Conservation (phyloP, 1,140 invertebrate genomes). For the Episyrphus balteatus region DNA sequence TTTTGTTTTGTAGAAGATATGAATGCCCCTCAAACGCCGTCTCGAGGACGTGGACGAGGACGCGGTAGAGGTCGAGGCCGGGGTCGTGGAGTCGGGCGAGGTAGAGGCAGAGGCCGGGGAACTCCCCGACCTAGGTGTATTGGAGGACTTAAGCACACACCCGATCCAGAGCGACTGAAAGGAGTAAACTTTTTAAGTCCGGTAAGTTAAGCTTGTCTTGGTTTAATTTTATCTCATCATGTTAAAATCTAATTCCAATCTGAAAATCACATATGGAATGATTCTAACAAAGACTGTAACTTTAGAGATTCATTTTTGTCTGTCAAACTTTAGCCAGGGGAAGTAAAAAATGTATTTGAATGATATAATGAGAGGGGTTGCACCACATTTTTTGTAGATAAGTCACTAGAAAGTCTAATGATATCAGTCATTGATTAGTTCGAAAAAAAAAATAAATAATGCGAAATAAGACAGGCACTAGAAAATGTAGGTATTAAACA, state of each 20-base stretch:
- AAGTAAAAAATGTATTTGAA: no score
- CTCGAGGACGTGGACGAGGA: conserved; percentile 7
- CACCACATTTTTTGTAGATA: no score
- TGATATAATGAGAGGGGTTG: no score
- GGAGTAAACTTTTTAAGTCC: conserved; percentile 24
- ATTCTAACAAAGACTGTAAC: no score
- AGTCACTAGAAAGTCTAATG: no score
- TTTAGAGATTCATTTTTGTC: no score
- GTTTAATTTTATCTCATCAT: neutral
- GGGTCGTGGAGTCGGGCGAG: conserved; percentile 21
- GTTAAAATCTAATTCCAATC: neutral
- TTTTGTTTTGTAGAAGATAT: conserved; percentile 15
- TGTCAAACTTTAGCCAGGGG: no score
- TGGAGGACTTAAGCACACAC: conserved; percentile 29
- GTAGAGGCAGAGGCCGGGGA: conserved; percentile 4
- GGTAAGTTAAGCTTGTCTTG: conserved; percentile 20
- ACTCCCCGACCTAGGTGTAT: conserved; percentile 24
- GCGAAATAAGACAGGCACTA: no score
- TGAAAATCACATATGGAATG: no score
- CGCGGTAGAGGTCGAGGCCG: conserved; percentile 22
- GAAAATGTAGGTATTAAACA: no score
- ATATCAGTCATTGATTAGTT: no score
- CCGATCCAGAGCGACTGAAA: conserved; percentile 29
- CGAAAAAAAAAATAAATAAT: no score
- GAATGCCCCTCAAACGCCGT: conserved; percentile 1